phyloP scores from a whole-genome alignment of 2,797 vertebrate genomes.

The Acropternis orthonyx region DNA sequence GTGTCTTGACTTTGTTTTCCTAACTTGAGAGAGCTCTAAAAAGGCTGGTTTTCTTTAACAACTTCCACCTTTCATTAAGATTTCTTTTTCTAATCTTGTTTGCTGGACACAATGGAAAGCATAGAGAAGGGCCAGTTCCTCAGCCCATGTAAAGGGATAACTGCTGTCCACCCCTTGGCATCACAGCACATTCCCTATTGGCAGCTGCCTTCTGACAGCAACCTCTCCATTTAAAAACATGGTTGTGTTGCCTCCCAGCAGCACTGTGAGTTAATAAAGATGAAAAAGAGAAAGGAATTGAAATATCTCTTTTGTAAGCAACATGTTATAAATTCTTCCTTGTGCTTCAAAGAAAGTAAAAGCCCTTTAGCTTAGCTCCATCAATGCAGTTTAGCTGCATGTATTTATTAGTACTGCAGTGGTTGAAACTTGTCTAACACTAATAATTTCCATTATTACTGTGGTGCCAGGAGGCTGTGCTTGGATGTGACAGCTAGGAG shows the following conservation, averaged over 20 bases:
- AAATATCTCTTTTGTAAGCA: not conserved
- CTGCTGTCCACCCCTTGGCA: not conserved
- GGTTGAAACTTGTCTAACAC: not conserved
- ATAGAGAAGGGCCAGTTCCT: not conserved
- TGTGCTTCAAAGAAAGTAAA: not conserved
- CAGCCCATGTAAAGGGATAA: not conserved
- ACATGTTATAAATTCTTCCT: not conserved
- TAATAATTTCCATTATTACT: not conserved
- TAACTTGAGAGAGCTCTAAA: not conserved
- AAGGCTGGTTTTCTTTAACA: not conserved
- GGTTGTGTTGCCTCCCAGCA: not conserved
- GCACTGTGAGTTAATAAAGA: not conserved
- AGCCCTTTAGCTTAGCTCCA: not conserved
- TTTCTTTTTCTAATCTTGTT: not conserved
- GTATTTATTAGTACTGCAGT: not conserved
- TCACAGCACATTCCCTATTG: not conserved
- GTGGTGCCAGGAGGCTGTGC: not conserved
- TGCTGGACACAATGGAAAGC: not conserved
- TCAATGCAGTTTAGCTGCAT: not conserved
- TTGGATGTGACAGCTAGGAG: not conserved
- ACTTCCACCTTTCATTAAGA: not conserved
- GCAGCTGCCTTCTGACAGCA: not conserved
- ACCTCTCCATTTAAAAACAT: not conserved
- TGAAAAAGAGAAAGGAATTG: not conserved
- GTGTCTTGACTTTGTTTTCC: not conserved